Evolutionary conservation across 2,888 invertebrate genomes (phyloP), one percentile per base, ranked within the genome.

Genomic region (Xiphydria camelus): DNA sequence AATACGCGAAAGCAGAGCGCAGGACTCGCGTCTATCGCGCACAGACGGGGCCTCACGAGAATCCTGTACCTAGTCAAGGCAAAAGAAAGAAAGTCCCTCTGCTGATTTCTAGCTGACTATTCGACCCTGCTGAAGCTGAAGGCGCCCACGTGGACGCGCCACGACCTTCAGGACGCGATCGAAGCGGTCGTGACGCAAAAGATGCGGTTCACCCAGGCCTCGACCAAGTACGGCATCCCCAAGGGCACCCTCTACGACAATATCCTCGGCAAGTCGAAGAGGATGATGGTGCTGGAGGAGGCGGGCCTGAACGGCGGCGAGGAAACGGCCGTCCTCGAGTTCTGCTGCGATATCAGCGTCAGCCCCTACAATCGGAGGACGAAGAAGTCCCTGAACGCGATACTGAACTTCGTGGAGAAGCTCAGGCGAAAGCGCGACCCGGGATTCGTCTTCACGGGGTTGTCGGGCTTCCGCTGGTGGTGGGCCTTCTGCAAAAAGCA

Each of bases 401-500:
- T 88, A 9, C 67, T 88, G 29, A 77, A 78, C 35, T 88, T 81
- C 62, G 87, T 88, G n/a, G 84, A 85, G 63, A 83, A 82, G 57
- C 67, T 88, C 45, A 77, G 81, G 58, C 77, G 80, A 31, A 64
- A 74, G 23, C 77, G 84, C 49, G 84, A 86, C 47, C 85, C 87
- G 2, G 79, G 78, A 51, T 88, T 88, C 66, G 75, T 80, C 50
- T 87, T 88, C 62, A 80, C 82, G 43, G 85, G 86, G n/a, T 77
- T 86, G n/a, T 82, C 83, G 15, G 87, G 87, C 1, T 88, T 85
- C 62, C 77, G 87, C 9, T 88, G 88, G 88, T 88, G 88, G 88
- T 88, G 88, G 88, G 88, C 88, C 0, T 88, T 88, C 64, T 88
- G 88, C 76, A 88, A 88, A 75, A 88, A 88, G 65, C 85, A 88